These are phyloP conservation scores for Anser cygnoides DNA, from an alignment of 2,113 vertebrate species.

Conservation along the genomic window DNA sequence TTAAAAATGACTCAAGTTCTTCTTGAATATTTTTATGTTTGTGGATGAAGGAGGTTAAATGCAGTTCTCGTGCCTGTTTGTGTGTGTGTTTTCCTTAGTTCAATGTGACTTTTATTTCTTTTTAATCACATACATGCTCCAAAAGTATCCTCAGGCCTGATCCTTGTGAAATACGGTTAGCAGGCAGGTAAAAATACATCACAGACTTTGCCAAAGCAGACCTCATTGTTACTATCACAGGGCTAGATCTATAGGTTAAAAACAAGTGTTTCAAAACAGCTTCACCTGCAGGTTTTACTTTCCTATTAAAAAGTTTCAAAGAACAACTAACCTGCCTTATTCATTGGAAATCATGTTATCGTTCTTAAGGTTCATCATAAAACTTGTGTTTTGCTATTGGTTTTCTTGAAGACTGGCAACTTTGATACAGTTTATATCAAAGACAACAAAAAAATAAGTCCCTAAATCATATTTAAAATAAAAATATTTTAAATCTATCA, in stretches of 20 bases:
- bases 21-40: conserved; percentile 47
- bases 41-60: conserved; percentile 38
- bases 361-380: conserved; percentile 1
- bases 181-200: not conserved
- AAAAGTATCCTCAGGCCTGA: not conserved
- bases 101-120: not conserved
- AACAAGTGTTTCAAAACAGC: not conserved
- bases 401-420: conserved; percentile 13
- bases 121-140: not conserved
- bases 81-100: not conserved
- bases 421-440: not conserved
- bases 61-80: not conserved
- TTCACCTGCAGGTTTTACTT: conserved; percentile 9
- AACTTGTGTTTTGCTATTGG: not conserved
- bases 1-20: conserved; percentile 54
- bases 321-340: not conserved
- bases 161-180: not conserved
- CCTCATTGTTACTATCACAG: not conserved
- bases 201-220: not conserved
- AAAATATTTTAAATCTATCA: not conserved
- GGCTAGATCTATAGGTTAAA: not conserved
- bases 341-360: not conserved
- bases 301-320: conserved; percentile 1
- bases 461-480: too few species aligned
- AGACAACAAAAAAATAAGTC: not conserved